These are phyloP conservation scores for Napeogenes inachia DNA, from an alignment of 2,888 invertebrate species.

Conservation along the genomic window DNA sequence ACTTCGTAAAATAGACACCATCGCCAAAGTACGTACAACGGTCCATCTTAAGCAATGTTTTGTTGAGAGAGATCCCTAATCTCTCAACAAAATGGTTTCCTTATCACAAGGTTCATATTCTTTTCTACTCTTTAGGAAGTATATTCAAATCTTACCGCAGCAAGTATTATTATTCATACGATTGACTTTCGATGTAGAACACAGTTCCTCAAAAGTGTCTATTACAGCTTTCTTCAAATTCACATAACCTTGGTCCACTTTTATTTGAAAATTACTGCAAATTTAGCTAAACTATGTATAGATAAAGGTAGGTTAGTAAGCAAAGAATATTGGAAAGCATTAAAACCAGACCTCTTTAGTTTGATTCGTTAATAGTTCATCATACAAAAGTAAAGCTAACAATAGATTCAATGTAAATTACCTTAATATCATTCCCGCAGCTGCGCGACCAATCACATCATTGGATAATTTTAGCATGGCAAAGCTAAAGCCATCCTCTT, in stretches of 20 bases:
- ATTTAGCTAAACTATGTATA: background rate
- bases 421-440: slow-evolving; percentile 10
- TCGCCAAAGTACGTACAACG: no score
- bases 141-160: background rate
- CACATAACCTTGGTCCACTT: background rate
- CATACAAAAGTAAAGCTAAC: background rate
- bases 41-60: no score
- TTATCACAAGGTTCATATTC: no score
- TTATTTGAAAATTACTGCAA: background rate
- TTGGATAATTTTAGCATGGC: slow-evolving; percentile 10
- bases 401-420: background rate
- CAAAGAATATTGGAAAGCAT: no score
- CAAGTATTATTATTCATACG: background rate
- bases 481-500: background rate
- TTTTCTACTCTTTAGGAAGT: no score
- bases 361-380: no score
- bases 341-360: no score
- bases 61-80: no score
- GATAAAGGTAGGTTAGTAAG: background rate
- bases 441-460: slow-evolving; percentile 10
- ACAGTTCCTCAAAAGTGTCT: background rate
- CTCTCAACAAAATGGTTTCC: no score
- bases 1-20: no score
- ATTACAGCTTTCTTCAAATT: background rate
- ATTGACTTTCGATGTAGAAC: background rate